These are phyloP conservation scores for Nomada hirtipes DNA, from an alignment of 2,888 invertebrate species.

Conservation along the genomic window DNA sequence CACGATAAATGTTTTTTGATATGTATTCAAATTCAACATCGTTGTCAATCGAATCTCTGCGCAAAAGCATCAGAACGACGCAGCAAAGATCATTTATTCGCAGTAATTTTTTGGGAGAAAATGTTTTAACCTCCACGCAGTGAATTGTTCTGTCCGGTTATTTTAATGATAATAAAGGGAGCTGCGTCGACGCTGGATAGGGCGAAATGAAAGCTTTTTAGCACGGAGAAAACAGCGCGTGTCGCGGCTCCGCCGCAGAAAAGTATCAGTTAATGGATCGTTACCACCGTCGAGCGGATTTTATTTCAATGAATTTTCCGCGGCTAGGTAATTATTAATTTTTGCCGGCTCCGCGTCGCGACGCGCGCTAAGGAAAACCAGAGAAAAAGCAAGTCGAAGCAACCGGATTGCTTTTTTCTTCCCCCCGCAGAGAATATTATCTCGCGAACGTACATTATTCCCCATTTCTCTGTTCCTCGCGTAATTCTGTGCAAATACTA, in stretches of 20 bases:
- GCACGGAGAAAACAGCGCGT: conserved; percentile 5
- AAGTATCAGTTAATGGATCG: conserved; percentile 55
- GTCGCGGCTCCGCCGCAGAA: conserved; percentile 9
- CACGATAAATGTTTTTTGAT: too few species aligned
- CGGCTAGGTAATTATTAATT: conserved; percentile 34
- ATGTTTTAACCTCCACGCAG: too few species aligned
- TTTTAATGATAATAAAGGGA: too few species aligned
- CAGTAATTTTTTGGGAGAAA: too few species aligned
- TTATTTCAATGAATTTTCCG: conserved; percentile 32
- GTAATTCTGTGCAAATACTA: conserved; percentile 3
- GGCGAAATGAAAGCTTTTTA: conserved; percentile 35
- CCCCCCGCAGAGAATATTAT: neutral
- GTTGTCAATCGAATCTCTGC: too few species aligned
- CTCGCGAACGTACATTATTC: neutral
- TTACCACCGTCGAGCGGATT: conserved; percentile 27
- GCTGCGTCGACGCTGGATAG: neutral
- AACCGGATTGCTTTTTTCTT: neutral
- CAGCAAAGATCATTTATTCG: too few species aligned
- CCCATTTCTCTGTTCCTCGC: neutral
- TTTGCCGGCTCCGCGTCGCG: neutral
- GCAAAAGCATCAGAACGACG: too few species aligned
- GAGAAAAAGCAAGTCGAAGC: neutral
- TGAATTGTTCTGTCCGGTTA: too few species aligned
- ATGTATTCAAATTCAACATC: too few species aligned
- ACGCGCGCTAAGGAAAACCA: conserved; percentile 2